These are phyloP conservation scores for Pelusios castaneus DNA, from an alignment of 2,113 vertebrate species.

Conservation along the genomic window DNA sequence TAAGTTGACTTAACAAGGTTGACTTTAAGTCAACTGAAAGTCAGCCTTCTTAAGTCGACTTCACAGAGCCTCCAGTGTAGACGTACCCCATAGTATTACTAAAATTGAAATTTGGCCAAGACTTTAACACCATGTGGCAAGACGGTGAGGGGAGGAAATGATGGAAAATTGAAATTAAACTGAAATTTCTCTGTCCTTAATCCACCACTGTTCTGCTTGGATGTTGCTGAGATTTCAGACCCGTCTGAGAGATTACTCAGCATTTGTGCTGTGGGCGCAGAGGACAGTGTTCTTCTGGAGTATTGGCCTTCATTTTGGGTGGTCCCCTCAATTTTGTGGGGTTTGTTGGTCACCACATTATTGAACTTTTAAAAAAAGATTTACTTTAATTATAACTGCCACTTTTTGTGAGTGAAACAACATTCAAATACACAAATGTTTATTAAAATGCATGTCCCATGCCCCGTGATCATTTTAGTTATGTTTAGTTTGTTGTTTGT, in stretches of 20 bases:
- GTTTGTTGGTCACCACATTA: background rate
- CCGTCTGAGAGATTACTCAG: background rate
- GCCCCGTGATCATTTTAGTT: background rate
- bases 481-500: background rate
- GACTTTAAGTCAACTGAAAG: too few relatives aligned
- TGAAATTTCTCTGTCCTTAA: background rate
- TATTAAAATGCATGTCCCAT: constrained; percentile 23
- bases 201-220: background rate
- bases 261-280: background rate
- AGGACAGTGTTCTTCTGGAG: background rate
- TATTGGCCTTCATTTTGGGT: background rate
- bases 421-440: background rate
- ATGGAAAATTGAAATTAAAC: background rate
- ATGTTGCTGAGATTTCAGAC: background rate
- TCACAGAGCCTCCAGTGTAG: too few relatives aligned
- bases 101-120: background rate
- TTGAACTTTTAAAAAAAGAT: background rate
- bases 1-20: too few relatives aligned
- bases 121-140: background rate
- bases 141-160: background rate
- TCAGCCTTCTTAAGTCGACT: too few relatives aligned
- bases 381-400: background rate
- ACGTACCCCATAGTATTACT: too few relatives aligned
- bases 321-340: background rate
- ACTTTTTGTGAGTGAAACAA: constrained; percentile 9